Evolutionary conservation across 2,888 invertebrate genomes (phyloP), one percentile per base, ranked within the genome.

Genomic region (Orthosia cruda): DNA sequence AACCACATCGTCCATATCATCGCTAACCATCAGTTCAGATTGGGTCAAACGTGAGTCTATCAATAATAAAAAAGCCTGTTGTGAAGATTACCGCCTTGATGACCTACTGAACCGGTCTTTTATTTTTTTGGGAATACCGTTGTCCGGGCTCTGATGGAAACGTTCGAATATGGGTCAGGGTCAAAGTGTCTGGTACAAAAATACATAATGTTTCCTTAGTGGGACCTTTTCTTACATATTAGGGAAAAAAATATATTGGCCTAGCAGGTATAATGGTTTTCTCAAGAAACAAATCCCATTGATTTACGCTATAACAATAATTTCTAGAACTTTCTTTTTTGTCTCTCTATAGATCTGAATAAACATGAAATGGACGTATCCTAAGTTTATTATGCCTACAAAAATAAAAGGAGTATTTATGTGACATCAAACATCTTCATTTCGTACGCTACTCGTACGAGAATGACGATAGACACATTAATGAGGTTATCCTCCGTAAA

Each of bases 331-430:
- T 13, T 47, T 11, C 61, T 13, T 71, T 58, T 77, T 62, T 76
- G 52, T 74, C 57, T n/a, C n/a, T n/a, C n/a, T 55, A 4, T 23
- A 59, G 26, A 67, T 52, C 63, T 71, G 76, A 71, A 71, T 65
- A 68, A 62, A 64, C 45, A 76, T 54, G 23, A 67, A 65, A 23
- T 70, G 66, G 58, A 65, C 69, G 62, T 73, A 55, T 58, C 57
- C 59, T 66, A 32, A 75, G 62, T 84, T 78, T 80, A 74, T 80
- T 84, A 71, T 80, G 55, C 55, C 49, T 58, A 77, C 62, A 72
- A 81, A 67, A 74, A 77, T 81, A 86, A 81, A 86, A 76, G 45
- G 61, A 78, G 66, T 75, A 79, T 81, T 78, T 76, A 84, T 78
- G 77, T 59, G 77, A 57, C 69, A 74, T 74, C 55, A 80, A 81